Evolutionary conservation across 2,888 invertebrate species (phyloP), one percentile per base, ranked within the genome.

Genomic region (Pyrochroa serraticornis): DNA sequence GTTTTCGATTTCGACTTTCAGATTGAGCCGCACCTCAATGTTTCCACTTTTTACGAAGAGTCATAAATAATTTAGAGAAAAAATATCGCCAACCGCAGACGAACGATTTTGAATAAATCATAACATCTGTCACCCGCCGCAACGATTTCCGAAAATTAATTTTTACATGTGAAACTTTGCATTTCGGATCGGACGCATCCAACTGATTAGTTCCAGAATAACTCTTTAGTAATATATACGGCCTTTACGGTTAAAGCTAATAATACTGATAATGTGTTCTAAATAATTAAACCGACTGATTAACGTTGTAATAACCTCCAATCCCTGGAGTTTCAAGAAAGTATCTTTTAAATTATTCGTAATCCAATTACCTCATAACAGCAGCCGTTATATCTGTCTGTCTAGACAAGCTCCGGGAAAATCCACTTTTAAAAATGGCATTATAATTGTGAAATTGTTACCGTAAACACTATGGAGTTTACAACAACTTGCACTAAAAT

Each of bases 281-380:
- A 53, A 57, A 67, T 67, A 58, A 66, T 66, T 60, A 60, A 70
- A 57, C 42, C 47, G 39, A 59, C 67, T 66, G 66, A 68, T 69
- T 68, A 70, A 63, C 62, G 53, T 57, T 65, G 65, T 67, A 64
- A 67, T 67, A 63, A 64, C 64, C 45, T 45, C 48, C 45, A 66
- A 50, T 70, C 69, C 67, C 67, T 14, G 31, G 66, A 60, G 70
- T 56, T 66, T 68, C 63, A 64, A 69, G 69, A 71, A 68, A 63
- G 63, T 69, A 66, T 67, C 68, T 70, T 66, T 67, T 71, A 66
- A 71, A 71, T 71, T 67, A 71, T 71, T 70, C 67, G 58, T 65
- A 62, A 70, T 70, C 63, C 68, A 71, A 71, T 71, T 71, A 67
- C 50, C 32, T 35, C 55, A 62, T 48, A 60, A 58, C 61, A 54